phyloP scores from a whole-genome alignment of 2,797 vertebrate genomes.

The Sarcophilus harrisii region DNA sequence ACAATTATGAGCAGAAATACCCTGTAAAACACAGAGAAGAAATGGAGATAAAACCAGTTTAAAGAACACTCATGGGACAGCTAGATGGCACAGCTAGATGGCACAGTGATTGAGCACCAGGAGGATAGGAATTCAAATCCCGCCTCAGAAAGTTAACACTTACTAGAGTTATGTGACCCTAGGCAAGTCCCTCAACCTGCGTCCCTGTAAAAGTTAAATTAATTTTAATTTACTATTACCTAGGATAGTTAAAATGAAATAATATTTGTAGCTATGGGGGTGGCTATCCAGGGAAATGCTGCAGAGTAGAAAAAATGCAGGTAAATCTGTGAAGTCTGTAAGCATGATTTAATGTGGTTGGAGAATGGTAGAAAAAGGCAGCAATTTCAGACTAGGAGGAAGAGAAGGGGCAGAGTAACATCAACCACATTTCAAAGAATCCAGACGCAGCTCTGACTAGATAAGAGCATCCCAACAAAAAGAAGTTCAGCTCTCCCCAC shows the following conservation, averaged over 20 bases:
- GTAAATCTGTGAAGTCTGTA: neutral
- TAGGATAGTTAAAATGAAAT: neutral
- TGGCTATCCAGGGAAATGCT: neutral
- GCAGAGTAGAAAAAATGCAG: neutral
- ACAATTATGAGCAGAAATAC: neutral
- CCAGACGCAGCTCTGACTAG: constrained; percentile 14
- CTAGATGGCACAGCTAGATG: too few species aligned
- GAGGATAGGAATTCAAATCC: too few species aligned
- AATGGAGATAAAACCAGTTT: neutral
- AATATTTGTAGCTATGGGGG: neutral
- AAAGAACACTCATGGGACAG: neutral
- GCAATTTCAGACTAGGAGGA: neutral
- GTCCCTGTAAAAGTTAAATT: neutral
- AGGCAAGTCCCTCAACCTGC: neutral
- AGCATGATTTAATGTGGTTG: neutral
- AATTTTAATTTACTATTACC: too few species aligned
- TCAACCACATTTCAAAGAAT: constrained; percentile 12
- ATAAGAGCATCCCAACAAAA: neutral
- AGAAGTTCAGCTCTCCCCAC: constrained; percentile 35
- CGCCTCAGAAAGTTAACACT: too few species aligned
- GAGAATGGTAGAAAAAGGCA: neutral
- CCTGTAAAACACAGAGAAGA: neutral
- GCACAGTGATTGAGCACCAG: too few species aligned
- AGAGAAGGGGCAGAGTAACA: constrained; percentile 3
- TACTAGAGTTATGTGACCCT: too few species aligned